Conservation (phyloP, 1,140 invertebrate species). For the Campodea augens region DNA sequence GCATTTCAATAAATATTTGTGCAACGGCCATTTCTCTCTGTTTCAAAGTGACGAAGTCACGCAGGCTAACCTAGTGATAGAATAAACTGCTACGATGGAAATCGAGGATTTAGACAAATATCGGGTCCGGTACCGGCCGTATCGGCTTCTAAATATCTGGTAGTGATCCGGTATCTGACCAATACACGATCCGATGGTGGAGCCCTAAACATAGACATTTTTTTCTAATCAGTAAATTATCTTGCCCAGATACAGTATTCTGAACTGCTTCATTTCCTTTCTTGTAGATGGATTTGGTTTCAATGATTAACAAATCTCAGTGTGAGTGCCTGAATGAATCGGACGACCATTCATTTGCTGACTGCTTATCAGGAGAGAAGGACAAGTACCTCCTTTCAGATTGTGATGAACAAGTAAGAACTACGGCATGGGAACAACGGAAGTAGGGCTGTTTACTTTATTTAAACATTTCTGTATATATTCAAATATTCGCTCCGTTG, state of each 20-base stretch:
- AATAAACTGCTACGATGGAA: too few species aligned
- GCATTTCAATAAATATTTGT: too few species aligned
- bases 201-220: neutral
- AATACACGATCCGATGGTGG: neutral
- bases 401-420: slow-evolving; percentile 69
- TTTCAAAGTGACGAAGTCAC: too few species aligned
- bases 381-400: slow-evolving; percentile 77
- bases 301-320: slow-evolving; percentile 68
- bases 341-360: slow-evolving; percentile 68
- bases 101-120: too few species aligned
- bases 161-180: too few species aligned
- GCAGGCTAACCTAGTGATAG: too few species aligned
- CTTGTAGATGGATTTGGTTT: slow-evolving; percentile 62
- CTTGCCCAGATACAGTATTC: neutral
- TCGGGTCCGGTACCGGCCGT: too few species aligned
- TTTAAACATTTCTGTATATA: neutral
- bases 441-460: slow-evolving; percentile 3
- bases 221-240: neutral
- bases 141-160: too few species aligned
- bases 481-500: neutral
- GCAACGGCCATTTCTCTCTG: too few species aligned
- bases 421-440: too few species aligned
- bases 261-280: neutral
- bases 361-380: slow-evolving; percentile 51
- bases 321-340: slow-evolving; percentile 96